Percentiles rank a stretch among this genome's conserved stretches.
phyloP scores from a whole-genome alignment of 2,113 vertebrate genomes.

The human region DNA sequence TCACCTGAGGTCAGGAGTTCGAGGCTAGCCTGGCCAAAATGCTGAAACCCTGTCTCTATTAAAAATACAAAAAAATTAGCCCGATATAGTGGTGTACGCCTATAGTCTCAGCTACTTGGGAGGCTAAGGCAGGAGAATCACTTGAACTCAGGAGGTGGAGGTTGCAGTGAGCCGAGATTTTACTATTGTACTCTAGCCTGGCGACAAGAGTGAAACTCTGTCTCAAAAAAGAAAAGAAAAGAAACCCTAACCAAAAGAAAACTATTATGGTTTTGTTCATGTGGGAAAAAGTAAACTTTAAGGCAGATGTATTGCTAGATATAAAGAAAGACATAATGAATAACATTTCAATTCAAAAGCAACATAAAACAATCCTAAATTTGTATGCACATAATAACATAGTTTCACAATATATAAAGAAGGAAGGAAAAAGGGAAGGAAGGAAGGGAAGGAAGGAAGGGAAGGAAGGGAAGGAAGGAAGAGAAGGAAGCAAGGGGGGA shows the following conservation, averaged over 20 bases:
- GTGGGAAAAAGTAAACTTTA: neutral
- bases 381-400: neutral
- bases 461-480: rapidly evolving
- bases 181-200: too few species aligned
- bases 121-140: too few species aligned
- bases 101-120: too few species aligned
- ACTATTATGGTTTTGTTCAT: neutral
- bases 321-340: neutral
- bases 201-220: too few species aligned
- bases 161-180: too few species aligned
- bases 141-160: too few species aligned
- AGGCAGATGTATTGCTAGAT: neutral
- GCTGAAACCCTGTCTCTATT: too few species aligned
- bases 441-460: neutral
- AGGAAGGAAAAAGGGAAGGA: neutral
- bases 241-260: conserved; percentile 4
- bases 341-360: neutral
- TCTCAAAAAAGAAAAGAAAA: neutral
- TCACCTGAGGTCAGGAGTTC: neutral
- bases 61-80: too few species aligned
- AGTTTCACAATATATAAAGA: neutral
- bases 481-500: too few species aligned
- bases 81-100: too few species aligned
- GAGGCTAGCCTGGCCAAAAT: too few species aligned
- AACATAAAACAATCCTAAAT: neutral